Percentiles rank a stretch among this genome's conserved stretches.
Evolutionary conservation across 2,888 invertebrate species (phyloP).

Genomic region (Philaethria dido): DNA sequence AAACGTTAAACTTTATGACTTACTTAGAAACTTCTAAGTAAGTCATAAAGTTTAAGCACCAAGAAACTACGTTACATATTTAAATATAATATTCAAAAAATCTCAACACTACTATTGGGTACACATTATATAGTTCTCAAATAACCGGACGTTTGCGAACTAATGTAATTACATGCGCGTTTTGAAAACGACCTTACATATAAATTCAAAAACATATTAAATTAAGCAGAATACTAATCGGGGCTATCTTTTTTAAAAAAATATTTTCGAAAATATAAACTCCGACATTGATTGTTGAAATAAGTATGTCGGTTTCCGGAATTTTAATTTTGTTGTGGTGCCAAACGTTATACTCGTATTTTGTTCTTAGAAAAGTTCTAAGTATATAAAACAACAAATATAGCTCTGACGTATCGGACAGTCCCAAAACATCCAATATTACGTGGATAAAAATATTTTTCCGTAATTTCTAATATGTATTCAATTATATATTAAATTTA

Average conservation of each 20-base stretch:
- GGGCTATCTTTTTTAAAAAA: constrained; percentile 3
- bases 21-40: too few relatives aligned
- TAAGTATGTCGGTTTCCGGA: not conserved
- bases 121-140: not conserved
- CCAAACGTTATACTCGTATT: not conserved
- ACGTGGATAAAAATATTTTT: not conserved
- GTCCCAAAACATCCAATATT: too few relatives aligned
- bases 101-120: not conserved
- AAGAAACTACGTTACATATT: too few relatives aligned
- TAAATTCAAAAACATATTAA: not conserved
- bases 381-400: too few relatives aligned
- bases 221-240: constrained; percentile 11
- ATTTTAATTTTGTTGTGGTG: not conserved
- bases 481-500: too few relatives aligned
- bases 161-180: not conserved
- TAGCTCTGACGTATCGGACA: too few relatives aligned
- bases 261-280: constrained; percentile 1
- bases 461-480: too few relatives aligned
- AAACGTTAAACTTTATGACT: too few relatives aligned
- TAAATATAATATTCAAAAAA: too few relatives aligned
- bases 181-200: constrained; percentile 1
- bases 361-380: too few relatives aligned
- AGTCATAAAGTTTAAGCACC: too few relatives aligned
- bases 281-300: not conserved
- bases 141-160: constrained; percentile 3